These are phyloP conservation scores for Stenopsyche tienmushanensis DNA, from an alignment of 1,140 invertebrate species.

Conservation along the genomic window DNA sequence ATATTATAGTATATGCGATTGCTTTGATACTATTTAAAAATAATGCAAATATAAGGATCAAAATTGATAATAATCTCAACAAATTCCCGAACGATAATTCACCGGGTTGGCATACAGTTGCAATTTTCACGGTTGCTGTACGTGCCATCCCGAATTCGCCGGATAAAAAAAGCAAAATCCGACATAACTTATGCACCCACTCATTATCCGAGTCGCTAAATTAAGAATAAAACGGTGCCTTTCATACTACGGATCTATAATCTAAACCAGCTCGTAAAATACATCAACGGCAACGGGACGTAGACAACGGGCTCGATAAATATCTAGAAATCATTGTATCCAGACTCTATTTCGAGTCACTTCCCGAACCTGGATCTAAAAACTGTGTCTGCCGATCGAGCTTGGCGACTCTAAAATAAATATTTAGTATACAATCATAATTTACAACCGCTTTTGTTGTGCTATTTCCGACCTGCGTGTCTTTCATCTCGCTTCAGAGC, in stretches of 20 bases:
- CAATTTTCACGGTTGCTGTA: no score
- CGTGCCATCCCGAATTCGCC: no score
- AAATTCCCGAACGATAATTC: no score
- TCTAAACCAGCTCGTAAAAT: not conserved
- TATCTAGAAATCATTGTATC: not conserved
- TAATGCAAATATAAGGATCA: no score
- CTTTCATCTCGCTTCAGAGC: conserved; percentile 10
- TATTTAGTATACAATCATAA: conserved; percentile 28
- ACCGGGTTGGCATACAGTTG: no score
- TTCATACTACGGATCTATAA: not conserved
- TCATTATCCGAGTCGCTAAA: no score
- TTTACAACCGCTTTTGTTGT: conserved; percentile 26
- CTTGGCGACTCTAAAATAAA: conserved; percentile 23
- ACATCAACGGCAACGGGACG: not conserved
- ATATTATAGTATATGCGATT: no score
- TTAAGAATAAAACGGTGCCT: not conserved
- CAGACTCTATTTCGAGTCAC: conserved; percentile 4
- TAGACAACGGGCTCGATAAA: not conserved
- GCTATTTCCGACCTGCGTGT: conserved; percentile 10
- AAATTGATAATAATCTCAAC: no score
- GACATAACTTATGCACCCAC: no score
- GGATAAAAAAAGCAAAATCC: no score
- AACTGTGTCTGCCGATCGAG: not conserved
- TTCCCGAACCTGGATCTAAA: conserved; percentile 1
- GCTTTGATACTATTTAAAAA: no score